Evolutionary conservation across 2,888 invertebrate genomes (phyloP), one percentile per base, ranked within the genome.

Genomic region (Helleia helle): DNA sequence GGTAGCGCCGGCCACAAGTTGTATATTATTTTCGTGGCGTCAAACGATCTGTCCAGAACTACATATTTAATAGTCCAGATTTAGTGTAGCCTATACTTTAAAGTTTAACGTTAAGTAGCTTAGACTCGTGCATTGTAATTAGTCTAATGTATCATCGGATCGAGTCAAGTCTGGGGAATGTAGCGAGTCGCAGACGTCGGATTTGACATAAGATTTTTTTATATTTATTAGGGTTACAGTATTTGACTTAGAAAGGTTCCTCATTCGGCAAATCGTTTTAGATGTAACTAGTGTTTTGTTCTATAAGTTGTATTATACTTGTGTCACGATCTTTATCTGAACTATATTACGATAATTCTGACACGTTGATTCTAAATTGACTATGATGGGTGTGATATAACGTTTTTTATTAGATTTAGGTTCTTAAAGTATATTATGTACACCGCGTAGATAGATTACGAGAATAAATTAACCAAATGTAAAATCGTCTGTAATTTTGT

Each of bases 31-130:
- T 55, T 64, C 59, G 62, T 62, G 64, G 65, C 68, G 66, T 67
- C 62, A 65, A 75, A 72, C 65, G 69, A 75, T 76, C 77, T 77
- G 79, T 79, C 79, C 79, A 76, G 62, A 70, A 68, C 54, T 55
- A 59, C 50, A 56, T 55, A 18, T 22, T 22, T 52, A 56, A 54
- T 55, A 60, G 50, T 50, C 49, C 63, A 58, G 51, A 57, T 47
- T 39, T 40, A 41, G 37, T 52, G 48, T 60, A 55, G 50, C 18
- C 6, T 31, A 17, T n/a, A n/a, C n/a, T n/a, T n/a, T n/a, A n/a
- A 34, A 34, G 12, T 13, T 18, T 34, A 34, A 12, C 18, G 18
- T 12, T 34, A 34, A 18, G 18, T 34, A 34, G 34, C 13, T 34
- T 34, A 26, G 58, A 57, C 52, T 42, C 36, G 39, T 47, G 36